Base-by-base conservation (phyloP, 2,888 invertebrate species). In the Orchestes rusci region DNA sequence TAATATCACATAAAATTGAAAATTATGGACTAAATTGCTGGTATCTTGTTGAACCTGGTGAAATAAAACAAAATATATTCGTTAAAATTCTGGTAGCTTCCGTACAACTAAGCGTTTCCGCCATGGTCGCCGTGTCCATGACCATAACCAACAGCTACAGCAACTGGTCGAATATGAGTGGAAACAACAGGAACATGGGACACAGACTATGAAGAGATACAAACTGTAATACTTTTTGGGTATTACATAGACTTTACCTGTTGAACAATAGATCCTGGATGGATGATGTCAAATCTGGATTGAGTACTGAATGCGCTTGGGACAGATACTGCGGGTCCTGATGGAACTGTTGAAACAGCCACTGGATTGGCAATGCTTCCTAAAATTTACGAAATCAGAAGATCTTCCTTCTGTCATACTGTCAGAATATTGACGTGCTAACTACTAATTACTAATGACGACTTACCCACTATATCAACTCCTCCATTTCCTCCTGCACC, bases 251-350 rank as follows among this genome's bases (percentile, higher is more conserved):
- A 15, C 18, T 4, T 12, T 36, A 48, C 48, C 31, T 39, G 39
- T 17, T 43, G 48, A 20, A 43, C 30, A 20, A 48, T 35, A 3
- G 43, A 28, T 29, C 48, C 48, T 13, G 48, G 48, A 39, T 48
- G 48, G 19, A 48, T 37, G 15, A 48, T 18, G 16, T 48, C 48
- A 17, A 48, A 43, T 35, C 48, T 40, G 2, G 48, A 44, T 17
- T 48, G 48, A 7, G 28, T 33, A 41, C 48, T 44, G 29, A 48
- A 39, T 10, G 45, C 49, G 18, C 42, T 35, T 12, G 45, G 45
- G 13, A 32, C 33, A 5, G 38, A 29, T 27, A 34, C 39, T 16
- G 43, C 36, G 16, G 18, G 45, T 4, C 45, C 45, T 8, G 37
- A 35, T n/a, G 45, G 40, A 2, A 45, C 16, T 27, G 44, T 39